Conservation (phyloP, 1,140 invertebrate genomes). For the Holcopasites calliopsidis region DNA sequence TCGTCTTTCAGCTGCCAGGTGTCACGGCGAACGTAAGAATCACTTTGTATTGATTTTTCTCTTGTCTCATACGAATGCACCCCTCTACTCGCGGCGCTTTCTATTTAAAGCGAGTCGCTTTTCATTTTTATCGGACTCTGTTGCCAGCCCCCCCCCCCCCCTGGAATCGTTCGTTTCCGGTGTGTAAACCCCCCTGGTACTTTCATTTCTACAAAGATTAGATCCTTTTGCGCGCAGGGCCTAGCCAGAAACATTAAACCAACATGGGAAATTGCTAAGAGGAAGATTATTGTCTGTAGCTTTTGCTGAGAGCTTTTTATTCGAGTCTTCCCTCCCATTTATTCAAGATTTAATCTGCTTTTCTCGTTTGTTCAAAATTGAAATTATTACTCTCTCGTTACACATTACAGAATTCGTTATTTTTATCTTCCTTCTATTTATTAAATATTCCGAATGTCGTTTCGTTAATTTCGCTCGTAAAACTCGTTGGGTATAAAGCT, state of each 20-base stretch:
- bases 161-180: not conserved
- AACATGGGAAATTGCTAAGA: no score
- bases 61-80: not conserved
- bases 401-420: no score
- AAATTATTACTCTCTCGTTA: no score
- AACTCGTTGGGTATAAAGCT: no score
- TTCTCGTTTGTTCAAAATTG: no score
- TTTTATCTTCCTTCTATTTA: no score
- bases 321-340: no score
- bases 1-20: conserved; percentile 83
- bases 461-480: not conserved
- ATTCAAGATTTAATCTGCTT: no score
- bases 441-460: no score
- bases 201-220: not conserved
- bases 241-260: not conserved
- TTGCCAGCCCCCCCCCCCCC: not conserved
- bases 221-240: no score
- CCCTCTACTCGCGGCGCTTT: not conserved
- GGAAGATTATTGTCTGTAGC: no score
- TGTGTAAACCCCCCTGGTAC: not conserved
- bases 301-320: no score
- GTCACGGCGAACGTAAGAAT: conserved; percentile 84
- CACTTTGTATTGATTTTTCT: conserved; percentile 38
- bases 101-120: conserved; percentile 48
- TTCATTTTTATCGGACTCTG: conserved; percentile 17